These are phyloP conservation scores for Protaetia brevitarsis DNA, from an alignment of 1,140 invertebrate genomes.

Conservation along the genomic window DNA sequence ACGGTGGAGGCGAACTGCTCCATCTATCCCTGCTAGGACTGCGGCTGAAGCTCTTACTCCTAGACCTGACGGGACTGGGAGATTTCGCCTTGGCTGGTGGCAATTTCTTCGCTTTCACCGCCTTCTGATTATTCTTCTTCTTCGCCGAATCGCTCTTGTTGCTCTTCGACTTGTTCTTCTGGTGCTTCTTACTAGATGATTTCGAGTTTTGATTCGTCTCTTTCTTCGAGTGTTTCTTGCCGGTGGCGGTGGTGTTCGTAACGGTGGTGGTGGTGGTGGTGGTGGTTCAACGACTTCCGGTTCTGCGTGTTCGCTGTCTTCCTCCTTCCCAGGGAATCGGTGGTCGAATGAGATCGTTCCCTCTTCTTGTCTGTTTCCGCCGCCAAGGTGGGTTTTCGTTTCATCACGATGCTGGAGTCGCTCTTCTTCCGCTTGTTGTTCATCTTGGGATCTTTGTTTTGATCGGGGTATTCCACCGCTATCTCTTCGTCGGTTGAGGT, in stretches of 20 bases:
- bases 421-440: conserved; percentile 32
- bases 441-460: conserved; percentile 26
- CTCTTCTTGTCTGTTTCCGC: conserved; percentile 39
- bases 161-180: conserved; percentile 32
- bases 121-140: conserved; percentile 31
- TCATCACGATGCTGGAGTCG: conserved; percentile 27
- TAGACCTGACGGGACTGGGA: conserved; percentile 49
- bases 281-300: conserved; percentile 23
- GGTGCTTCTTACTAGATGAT: conserved; percentile 46
- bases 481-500: conserved; percentile 64
- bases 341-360: conserved; percentile 33
- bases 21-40: conserved; percentile 31
- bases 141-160: conserved; percentile 30
- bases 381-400: conserved; percentile 31
- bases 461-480: conserved; percentile 60
- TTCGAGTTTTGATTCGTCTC: conserved; percentile 48
- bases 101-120: conserved; percentile 37
- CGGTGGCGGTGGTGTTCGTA: too few relatives aligned
- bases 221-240: conserved; percentile 46
- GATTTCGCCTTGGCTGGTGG: conserved; percentile 43
- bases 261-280: conserved; percentile 47
- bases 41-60: conserved; percentile 50
- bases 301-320: conserved; percentile 20
- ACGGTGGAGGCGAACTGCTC: conserved; percentile 40
- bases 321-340: conserved; percentile 5